Percentiles rank a stretch among this genome's conserved stretches.
These are phyloP conservation scores for Macrophya alboannulata DNA, from an alignment of 2,888 invertebrate species.

Conservation along the genomic window DNA sequence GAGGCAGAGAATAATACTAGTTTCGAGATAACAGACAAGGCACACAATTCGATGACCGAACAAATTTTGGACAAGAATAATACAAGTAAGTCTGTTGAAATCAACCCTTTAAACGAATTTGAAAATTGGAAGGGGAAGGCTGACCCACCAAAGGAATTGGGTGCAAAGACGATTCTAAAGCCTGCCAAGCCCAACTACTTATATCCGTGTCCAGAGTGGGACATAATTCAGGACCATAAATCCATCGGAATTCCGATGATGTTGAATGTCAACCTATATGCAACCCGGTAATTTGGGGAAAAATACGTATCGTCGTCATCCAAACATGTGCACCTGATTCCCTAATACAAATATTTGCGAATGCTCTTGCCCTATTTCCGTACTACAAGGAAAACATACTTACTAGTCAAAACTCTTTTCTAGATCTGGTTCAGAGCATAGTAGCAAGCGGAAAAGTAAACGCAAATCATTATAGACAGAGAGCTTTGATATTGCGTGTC, in stretches of 20 bases:
- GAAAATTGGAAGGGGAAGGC: slow-evolving; percentile 27
- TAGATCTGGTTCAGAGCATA: slow-evolving; percentile 18
- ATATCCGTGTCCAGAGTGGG: slow-evolving; percentile 53
- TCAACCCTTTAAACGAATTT: slow-evolving; percentile 3
- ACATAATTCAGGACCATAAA: slow-evolving; percentile 11
- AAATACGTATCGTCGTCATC: slow-evolving; percentile 29
- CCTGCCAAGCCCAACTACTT: slow-evolving; percentile 38
- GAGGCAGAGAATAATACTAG: no score
- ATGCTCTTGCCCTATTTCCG: not conserved
- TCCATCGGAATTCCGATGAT: slow-evolving; percentile 53
- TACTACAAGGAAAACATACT: not conserved
- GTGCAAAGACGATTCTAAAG: not conserved
- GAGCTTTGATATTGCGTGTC: slow-evolving; percentile 44
- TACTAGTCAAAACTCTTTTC: not conserved
- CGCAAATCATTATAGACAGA: slow-evolving; percentile 23
- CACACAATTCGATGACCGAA: no score
- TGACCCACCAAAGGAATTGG: slow-evolving; percentile 13
- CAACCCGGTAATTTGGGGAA: slow-evolving; percentile 34
- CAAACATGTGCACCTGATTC: slow-evolving; percentile 55
- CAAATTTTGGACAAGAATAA: not conserved
- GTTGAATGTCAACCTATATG: slow-evolving; percentile 55
- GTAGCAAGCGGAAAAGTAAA: slow-evolving; percentile 43
- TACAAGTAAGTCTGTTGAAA: not conserved
- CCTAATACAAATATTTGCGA: slow-evolving; percentile 41
- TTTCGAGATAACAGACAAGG: no score